Evolutionary conservation across 2,888 invertebrate genomes (phyloP).

Genomic region (Plemyria rubiginata): DNA sequence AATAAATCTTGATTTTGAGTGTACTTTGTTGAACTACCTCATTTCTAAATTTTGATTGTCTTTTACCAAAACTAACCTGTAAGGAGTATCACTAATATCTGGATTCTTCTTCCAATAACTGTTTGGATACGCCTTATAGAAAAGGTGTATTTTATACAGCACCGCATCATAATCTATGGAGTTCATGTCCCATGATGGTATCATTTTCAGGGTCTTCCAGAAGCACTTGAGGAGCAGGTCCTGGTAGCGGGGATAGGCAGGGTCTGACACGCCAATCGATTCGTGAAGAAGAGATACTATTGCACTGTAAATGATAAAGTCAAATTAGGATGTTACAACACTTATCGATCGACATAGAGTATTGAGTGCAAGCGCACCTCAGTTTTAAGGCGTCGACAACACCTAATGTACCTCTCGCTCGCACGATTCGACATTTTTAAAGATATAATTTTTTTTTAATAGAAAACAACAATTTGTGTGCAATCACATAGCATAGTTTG

Average conservation of each 20-base stretch:
- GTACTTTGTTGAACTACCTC: too few relatives aligned
- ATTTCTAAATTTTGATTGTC: too few relatives aligned
- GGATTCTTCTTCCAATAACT: conserved; percentile 94
- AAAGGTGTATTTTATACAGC: conserved; percentile 93
- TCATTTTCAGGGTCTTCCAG: conserved; percentile 96
- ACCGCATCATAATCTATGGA: conserved; percentile 91
- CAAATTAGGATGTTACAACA: too few relatives aligned
- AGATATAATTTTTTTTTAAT: too few relatives aligned
- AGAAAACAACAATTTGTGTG: too few relatives aligned
- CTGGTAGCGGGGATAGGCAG: conserved; percentile 87
- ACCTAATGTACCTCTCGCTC: too few relatives aligned
- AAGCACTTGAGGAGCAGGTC: conserved; percentile 96
- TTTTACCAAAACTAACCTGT: conserved; percentile 73
- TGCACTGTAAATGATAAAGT: conserved; percentile 85
- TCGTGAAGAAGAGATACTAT: conserved; percentile 95
- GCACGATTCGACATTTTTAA: too few relatives aligned
- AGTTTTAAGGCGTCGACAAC: too few relatives aligned
- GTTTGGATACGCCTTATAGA: conserved; percentile 94
- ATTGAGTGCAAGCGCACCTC: too few relatives aligned
- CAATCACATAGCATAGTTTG: too few relatives aligned
- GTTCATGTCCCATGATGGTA: conserved; percentile 91
- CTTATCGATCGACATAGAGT: too few relatives aligned
- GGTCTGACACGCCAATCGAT: conserved; percentile 88
- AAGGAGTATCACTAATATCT: conserved; percentile 91
- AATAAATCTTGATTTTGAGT: too few relatives aligned